Evolutionary conservation across 2,888 invertebrate genomes (phyloP), one percentile per base, ranked within the genome.

Genomic region (Amphipoea oculea): DNA sequence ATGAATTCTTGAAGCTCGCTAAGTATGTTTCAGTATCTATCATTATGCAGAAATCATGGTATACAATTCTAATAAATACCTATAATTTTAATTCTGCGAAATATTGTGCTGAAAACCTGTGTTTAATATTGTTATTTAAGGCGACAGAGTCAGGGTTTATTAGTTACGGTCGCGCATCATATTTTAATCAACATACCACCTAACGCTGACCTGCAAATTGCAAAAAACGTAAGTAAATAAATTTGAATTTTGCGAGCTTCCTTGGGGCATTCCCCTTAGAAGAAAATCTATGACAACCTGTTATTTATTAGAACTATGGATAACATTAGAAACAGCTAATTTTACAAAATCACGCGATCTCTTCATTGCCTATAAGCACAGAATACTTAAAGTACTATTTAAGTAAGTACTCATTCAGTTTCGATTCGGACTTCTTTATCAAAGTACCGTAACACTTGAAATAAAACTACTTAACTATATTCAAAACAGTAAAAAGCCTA

Each of bases 1-100:
- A 76, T 65, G 68, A 84, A 74, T 84, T 84, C 67, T 20, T 72
- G 84, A 68, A 80, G 70, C 73, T 60, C 42, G 69, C 48, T 67
- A 70, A 66, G n/a, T 68, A 65, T 62, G 60, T 72, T 65, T 20
- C 9, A 57, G 23, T 29, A 29, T 29, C 0, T 29, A 29, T 51
- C 29, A 68, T 57, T 60, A 29, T 20, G 48, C 40, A 67, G 63
- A 73, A 76, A 73, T 63, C 0, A 67, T 54, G 4, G 7, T 54
- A 40, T 62, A 73, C 14, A 48, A 29, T 42, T 73, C n/a, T n/a
- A 42, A 14, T 29, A 54, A 36, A 0, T 57, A 29, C 29, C 40
- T 40, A 45, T n/a, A 51, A 45, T 20, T 54, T 14, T 12, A 54
- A 2, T 68, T 20, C 11, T 66, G 36, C 14, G 11, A 23, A 40